These are phyloP conservation scores for Percopsis omiscomaycus DNA, from an alignment of 2,797 vertebrate species.

Conservation along the genomic window DNA sequence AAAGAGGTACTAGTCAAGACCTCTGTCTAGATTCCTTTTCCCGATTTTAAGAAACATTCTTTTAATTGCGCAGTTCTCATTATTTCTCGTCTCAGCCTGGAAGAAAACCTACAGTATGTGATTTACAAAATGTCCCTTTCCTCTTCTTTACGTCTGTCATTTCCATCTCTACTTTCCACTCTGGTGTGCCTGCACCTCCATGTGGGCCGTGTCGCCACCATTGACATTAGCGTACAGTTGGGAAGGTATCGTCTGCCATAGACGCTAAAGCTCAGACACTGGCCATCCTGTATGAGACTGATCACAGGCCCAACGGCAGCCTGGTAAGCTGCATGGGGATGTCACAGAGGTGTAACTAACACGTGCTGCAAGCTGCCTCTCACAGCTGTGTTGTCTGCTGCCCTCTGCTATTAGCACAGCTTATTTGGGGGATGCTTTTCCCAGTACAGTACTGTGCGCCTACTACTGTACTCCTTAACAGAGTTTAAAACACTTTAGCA, in stretches of 20 bases:
- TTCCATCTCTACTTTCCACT: not conserved
- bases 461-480: too few species aligned
- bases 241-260: slow-evolving; percentile 88
- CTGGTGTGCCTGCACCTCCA: not conserved
- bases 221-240: slow-evolving; percentile 86
- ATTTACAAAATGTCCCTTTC: not conserved
- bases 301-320: slow-evolving; percentile 88
- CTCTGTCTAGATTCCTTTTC: not conserved
- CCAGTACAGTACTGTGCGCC: too few species aligned
- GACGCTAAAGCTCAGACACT: slow-evolving; percentile 91
- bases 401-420: too few species aligned
- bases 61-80: too few species aligned
- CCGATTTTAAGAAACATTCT: too few species aligned
- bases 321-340: slow-evolving; percentile 80
- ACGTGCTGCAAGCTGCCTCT: too few species aligned
- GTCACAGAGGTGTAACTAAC: slow-evolving; percentile 2
- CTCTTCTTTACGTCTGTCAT: slow-evolving; percentile 13
- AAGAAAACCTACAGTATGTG: too few species aligned
- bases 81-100: too few species aligned
- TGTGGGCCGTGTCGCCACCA: slow-evolving; percentile 10
- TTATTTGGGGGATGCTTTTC: too few species aligned
- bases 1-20: slow-evolving; percentile 64
- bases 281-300: slow-evolving; percentile 94
- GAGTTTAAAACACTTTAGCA: too few species aligned
- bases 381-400: too few species aligned